Conservation (phyloP, 2,888 invertebrate species). For the Tillus elongatus region DNA sequence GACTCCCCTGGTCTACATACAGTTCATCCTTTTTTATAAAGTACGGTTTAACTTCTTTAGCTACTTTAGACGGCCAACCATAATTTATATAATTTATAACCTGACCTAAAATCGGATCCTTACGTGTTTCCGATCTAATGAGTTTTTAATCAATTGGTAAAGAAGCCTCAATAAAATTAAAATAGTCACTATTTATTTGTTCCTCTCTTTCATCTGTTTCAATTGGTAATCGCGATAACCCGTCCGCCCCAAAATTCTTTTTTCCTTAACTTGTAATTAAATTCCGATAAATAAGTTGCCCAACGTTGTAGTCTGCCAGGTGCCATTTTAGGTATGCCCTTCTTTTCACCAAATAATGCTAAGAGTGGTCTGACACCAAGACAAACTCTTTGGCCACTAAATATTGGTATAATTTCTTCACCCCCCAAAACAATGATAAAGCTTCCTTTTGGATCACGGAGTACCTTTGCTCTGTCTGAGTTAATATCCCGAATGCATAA, state of each 20-base stretch:
- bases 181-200: conserved; percentile 5
- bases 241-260: conserved; percentile 9
- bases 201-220: conserved; percentile 1
- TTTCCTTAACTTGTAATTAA: conserved; percentile 7
- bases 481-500: conserved; percentile 23
- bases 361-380: conserved; percentile 28
- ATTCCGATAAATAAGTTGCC: conserved; percentile 5
- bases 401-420: conserved; percentile 30
- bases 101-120: conserved; percentile 8
- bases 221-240: conserved; percentile 5
- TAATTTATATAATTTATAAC: conserved; percentile 6
- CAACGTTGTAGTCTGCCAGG: conserved; percentile 26
- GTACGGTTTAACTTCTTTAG: conserved; percentile 6
- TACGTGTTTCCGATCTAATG: conserved; percentile 3
- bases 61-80: conserved; percentile 4
- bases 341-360: conserved; percentile 26
- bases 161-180: conserved; percentile 7
- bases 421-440: conserved; percentile 24
- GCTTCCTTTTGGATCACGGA: conserved; percentile 29
- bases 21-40: conserved; percentile 7
- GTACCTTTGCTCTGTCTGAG: conserved; percentile 26
- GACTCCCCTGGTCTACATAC: conserved; percentile 6
- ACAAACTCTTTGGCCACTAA: conserved; percentile 27
- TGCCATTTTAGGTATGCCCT: conserved; percentile 28
- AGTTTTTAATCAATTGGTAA: conserved; percentile 1